Evolutionary conservation across 1,140 invertebrate species (phyloP), one percentile per base, ranked within the genome.

Genomic region (Armadillidium nasatum): DNA sequence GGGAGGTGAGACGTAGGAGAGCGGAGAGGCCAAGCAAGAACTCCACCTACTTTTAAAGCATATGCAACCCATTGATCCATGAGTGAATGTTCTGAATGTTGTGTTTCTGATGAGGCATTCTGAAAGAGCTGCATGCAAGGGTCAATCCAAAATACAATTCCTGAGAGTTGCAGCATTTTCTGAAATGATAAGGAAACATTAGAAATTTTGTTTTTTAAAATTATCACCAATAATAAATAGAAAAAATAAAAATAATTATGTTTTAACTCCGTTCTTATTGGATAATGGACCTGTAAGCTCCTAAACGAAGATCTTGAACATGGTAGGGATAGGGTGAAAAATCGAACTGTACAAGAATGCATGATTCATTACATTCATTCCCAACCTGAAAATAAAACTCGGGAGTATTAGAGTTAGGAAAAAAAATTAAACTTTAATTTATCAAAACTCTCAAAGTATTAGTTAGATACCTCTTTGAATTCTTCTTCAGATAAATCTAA

Each of bases 211-310:
- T 33, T 33, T 33, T 33, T 33, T n/a, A n/a, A 33, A 33, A 33
- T 33, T 33, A 33, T 6, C 33, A 3, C 1, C 33, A 33, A 33
- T 33, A 33, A 33, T n/a, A 10, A 46, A 45, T 50, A 71, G 19
- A 15, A 15, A 43, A 44, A 67, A 2, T 2, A 4, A 60, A 2
- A 19, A 60, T n/a, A 60, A 19, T 7, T 60, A 15, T 60, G 50
- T 19, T 60, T 19, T 60, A 60, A 60, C 33, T 6, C 1, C 1
- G 10, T 19, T 69, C 79, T 84, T 85, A 93, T 88, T 96, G 94
- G 84, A 95, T 89, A 82, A 96, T 87, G 68, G 94, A 94, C 78
- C 93, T 88, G 86, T 91, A 95, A 71, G 93, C 93, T 83, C 90
- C 90, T 68, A 93, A 88, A 82, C 89, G 89, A 82, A 93, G 88